A percentile compares a stretch with the other conserved stretches of the same genome.
Evolutionary conservation across 1,140 invertebrate species (phyloP).

Genomic region (Zaprionus ghesquierei): DNA sequence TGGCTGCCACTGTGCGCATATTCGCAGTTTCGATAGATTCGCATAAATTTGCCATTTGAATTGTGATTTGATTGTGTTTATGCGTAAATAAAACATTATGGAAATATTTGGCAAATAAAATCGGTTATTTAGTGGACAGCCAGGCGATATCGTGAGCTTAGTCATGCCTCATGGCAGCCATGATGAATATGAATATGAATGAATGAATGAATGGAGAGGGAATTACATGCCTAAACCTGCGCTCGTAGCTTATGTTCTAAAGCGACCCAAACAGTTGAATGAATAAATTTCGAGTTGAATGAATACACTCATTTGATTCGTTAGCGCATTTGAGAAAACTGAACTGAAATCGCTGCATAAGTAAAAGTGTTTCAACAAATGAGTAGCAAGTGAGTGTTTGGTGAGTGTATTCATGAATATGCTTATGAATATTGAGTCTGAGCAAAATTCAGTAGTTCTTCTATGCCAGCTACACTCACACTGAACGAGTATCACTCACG

Average conservation of each 20-base stretch:
- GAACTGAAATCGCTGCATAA: not conserved
- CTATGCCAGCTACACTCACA: not conserved
- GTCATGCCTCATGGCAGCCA: conserved; percentile 27
- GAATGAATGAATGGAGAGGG: not conserved
- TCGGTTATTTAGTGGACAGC: conserved; percentile 35
- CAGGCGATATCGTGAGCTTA: conserved; percentile 23
- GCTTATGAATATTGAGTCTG: not conserved
- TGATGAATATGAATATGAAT: not conserved
- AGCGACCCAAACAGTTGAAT: conserved; percentile 4
- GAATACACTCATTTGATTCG: not conserved
- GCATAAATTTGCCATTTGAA: conserved; percentile 37
- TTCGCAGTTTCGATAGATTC: conserved; percentile 9
- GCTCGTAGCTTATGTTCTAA: conserved; percentile 13
- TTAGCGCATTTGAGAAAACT: not conserved
- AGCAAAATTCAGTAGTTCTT: not conserved
- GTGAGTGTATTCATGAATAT: conserved; percentile 14
- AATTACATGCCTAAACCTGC: conserved; percentile 9
- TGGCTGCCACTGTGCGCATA: conserved; percentile 49
- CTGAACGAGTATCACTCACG: conserved; percentile 25
- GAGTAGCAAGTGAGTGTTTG: conserved; percentile 2
- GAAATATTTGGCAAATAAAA: conserved; percentile 34
- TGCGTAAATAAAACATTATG: conserved; percentile 45
- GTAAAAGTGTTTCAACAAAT: not conserved
- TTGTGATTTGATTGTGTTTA: conserved; percentile 33
- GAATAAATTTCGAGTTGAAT: conserved; percentile 6